Evolutionary conservation across 2,797 vertebrate genomes (phyloP).

Genomic region (Hemitrygon akajei): DNA sequence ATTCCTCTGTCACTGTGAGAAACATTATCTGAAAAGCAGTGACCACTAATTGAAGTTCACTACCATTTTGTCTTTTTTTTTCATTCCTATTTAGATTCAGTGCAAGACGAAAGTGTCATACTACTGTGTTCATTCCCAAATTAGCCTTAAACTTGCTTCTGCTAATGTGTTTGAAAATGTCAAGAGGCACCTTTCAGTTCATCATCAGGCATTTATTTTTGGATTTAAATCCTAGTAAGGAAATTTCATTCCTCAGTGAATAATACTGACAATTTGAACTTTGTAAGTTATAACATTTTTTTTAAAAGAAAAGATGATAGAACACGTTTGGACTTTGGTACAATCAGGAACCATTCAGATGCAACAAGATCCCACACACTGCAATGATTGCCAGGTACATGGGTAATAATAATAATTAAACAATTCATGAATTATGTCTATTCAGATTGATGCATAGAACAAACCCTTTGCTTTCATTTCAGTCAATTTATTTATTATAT

Average conservation of each 20-base stretch:
- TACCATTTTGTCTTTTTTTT: not conserved
- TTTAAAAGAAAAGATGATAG: not conserved
- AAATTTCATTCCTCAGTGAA: conserved; percentile 7
- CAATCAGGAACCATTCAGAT: not conserved
- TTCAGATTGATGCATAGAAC: not conserved
- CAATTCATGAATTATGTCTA: not conserved
- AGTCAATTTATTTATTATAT: not conserved
- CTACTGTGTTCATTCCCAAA: conserved; percentile 22
- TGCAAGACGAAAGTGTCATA: not conserved
- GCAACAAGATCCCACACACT: conserved; percentile 4
- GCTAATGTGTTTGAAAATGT: conserved; percentile 15
- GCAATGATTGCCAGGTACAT: not conserved
- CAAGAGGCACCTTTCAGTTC: conserved; percentile 28
- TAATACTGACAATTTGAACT: conserved; percentile 14
- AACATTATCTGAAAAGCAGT: not conserved
- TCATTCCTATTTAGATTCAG: not conserved
- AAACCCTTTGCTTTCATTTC: not conserved
- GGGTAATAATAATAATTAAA: not conserved
- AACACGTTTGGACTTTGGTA: too few relatives aligned
- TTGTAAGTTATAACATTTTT: not conserved
- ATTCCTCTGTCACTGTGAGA: not conserved
- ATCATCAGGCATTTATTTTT: conserved; percentile 23
- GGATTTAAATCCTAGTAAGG: not conserved
- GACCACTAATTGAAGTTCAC: not conserved
- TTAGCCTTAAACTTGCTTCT: conserved; percentile 14